These are phyloP conservation scores for Augochlorella aurata DNA, from an alignment of 2,888 invertebrate genomes.

Conservation along the genomic window DNA sequence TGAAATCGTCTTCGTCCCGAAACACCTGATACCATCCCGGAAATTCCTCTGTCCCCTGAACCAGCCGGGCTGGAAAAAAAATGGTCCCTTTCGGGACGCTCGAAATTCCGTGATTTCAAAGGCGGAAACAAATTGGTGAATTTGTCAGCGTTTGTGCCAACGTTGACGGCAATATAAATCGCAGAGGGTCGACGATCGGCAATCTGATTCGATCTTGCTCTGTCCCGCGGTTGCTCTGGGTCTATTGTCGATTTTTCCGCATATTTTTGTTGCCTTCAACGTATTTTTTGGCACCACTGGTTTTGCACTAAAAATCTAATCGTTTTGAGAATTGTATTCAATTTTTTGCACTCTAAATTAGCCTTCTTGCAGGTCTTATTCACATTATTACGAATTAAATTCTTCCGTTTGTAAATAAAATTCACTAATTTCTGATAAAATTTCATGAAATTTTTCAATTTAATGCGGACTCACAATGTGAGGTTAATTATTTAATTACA, in stretches of 20 bases:
- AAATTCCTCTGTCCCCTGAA: constrained; percentile 39
- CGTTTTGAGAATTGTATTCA: too few species aligned
- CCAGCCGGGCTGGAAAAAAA: constrained; percentile 17
- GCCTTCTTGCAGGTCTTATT: too few species aligned
- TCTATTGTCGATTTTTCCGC: neutral
- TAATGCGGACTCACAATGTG: too few species aligned
- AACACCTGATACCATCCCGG: constrained; percentile 67
- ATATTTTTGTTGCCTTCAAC: neutral
- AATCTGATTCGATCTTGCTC: neutral
- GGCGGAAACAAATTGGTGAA: constrained; percentile 54
- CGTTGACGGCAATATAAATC: constrained; percentile 4
- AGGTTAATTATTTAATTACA: too few species aligned
- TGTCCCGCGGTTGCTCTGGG: neutral
- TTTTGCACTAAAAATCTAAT: too few species aligned
- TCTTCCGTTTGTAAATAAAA: too few species aligned
- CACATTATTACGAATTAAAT: too few species aligned
- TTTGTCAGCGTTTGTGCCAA: constrained; percentile 43
- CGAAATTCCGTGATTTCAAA: constrained; percentile 50
- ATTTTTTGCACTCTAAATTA: too few species aligned
- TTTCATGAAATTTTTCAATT: too few species aligned
- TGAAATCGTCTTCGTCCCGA: constrained; percentile 62
- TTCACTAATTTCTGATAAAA: too few species aligned
- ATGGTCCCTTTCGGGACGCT: constrained; percentile 20
- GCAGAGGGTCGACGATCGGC: constrained; percentile 2
- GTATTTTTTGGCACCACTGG: neutral